phyloP scores from a whole-genome alignment of 2,113 vertebrate species.

The Elephas maximus region DNA sequence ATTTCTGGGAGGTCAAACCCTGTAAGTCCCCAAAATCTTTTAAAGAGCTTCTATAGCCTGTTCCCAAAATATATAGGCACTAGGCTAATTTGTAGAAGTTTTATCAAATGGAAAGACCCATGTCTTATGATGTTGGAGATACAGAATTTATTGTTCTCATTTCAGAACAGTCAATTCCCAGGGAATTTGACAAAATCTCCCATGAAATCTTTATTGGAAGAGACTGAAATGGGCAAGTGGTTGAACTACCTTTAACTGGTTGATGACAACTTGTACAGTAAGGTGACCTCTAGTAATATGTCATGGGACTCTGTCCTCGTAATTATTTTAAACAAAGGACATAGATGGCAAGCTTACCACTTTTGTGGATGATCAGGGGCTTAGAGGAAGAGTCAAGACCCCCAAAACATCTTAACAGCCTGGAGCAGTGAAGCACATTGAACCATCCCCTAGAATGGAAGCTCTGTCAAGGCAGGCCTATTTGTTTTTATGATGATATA shows the following conservation, averaged over 20 bases:
- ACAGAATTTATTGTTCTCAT: neutral
- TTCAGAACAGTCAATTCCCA: neutral
- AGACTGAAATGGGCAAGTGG: neutral
- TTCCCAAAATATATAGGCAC: neutral
- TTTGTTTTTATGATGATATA: neutral
- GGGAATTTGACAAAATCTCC: neutral
- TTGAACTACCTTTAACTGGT: neutral
- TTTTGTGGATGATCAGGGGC: fast-evolving
- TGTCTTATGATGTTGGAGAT: neutral
- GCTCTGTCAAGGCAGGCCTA: neutral
- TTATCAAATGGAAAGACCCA: neutral
- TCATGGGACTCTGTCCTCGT: neutral
- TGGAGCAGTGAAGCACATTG: neutral
- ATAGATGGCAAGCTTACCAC: neutral
- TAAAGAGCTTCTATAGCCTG: neutral
- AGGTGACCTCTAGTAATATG: neutral
- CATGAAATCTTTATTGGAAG: neutral
- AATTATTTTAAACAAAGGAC: neutral
- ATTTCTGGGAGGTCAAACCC: neutral
- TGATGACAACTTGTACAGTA: neutral
- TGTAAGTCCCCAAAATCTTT: neutral
- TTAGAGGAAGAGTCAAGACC: neutral
- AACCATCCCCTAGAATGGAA: fast-evolving
- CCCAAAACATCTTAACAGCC: neutral
- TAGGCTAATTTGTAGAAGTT: neutral